Base-by-base conservation (phyloP, 1,140 invertebrate genomes). In the Homarus americanus region DNA sequence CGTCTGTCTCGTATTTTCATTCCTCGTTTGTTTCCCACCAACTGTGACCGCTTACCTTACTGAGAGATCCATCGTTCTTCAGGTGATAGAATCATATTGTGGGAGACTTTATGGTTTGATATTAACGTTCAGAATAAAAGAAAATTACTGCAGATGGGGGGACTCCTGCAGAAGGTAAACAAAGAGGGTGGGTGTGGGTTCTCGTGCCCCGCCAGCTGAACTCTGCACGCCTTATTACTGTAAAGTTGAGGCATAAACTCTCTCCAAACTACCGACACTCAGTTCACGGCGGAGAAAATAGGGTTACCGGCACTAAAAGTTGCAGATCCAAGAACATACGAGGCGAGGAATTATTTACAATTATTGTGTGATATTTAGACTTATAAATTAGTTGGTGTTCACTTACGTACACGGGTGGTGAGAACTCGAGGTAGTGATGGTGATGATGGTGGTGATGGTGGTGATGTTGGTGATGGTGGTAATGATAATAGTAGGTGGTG, bases 321-420 rank as follows among this genome's bases (percentile, higher is more conserved):
- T 69, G n/a, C 63, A 69, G 63, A 12, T 69, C 10, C 17, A 69
- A 69, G 63, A 69, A 69, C 63, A 28, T 69, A 69, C 63, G 63
- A 69, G n/a, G 15, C 5, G 0, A 5, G n/a, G 28, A 7, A 69
- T 69, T 69, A 69, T 69, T 69, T 69, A 69, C 63, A 28, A 69
- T 69, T 69, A 69, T 69, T 69, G 28, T 28, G 63, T 69, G 63
- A 69, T 69, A 28, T 4, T 69, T n/a, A 12, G 63, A 69, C 4
- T 28, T 69, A 28, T 69, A 69, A 28, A 32, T 69, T 32, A n/a
- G 63, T 5, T 12, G 15, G 12, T 4, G 63, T 9, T 24, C 24
- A 20, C n/a, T n/a, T n/a, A n/a, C n/a, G n/a, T n/a, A n/a, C n/a
- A n/a, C n/a, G n/a, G n/a, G n/a, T n/a, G n/a, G n/a, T n/a, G n/a